These are phyloP conservation scores for Hydropsyche betteni DNA, from an alignment of 2,888 invertebrate species.

Conservation along the genomic window DNA sequence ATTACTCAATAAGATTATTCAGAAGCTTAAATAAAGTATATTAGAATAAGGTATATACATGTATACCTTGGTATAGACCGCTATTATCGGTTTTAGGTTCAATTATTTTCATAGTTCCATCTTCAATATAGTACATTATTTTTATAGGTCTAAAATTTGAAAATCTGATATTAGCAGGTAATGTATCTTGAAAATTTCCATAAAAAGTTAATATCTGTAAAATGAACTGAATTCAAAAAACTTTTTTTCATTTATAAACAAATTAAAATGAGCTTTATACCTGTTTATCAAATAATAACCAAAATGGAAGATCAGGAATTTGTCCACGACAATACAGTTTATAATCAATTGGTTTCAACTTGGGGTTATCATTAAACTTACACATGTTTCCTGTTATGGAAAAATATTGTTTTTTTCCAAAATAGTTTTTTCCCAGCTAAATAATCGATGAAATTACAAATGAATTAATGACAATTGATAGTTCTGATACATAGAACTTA, in stretches of 20 bases:
- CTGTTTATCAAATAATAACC: conserved; percentile 90
- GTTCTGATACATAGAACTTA: background rate
- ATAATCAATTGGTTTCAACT: background rate
- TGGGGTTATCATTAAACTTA: conserved; percentile 36
- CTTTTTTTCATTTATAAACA: background rate
- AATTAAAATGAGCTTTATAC: conserved; percentile 58
- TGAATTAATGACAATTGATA: background rate
- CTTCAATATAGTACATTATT: conserved; percentile 88
- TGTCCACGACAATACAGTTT: conserved; percentile 77
- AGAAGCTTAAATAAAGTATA: background rate
- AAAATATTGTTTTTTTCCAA: conserved; percentile 49
- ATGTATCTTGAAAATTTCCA: conserved; percentile 74
- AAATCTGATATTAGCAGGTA: conserved; percentile 76
- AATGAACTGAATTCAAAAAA: conserved; percentile 36
- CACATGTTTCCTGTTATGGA: conserved; percentile 26
- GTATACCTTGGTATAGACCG: conserved; percentile 87
- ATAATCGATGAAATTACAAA: conserved; percentile 1
- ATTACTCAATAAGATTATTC: background rate
- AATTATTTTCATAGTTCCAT: conserved; percentile 87
- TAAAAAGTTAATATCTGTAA: conserved; percentile 78
- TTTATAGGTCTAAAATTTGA: conserved; percentile 81
- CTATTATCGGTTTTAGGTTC: conserved; percentile 86
- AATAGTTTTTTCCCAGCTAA: conserved; percentile 49
- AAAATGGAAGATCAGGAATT: conserved; percentile 79
- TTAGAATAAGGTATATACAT: no score